Percentiles rank a stretch among this genome's conserved stretches.
phyloP scores from a whole-genome alignment of 2,888 invertebrate species.

The Cheilosia impressa region DNA sequence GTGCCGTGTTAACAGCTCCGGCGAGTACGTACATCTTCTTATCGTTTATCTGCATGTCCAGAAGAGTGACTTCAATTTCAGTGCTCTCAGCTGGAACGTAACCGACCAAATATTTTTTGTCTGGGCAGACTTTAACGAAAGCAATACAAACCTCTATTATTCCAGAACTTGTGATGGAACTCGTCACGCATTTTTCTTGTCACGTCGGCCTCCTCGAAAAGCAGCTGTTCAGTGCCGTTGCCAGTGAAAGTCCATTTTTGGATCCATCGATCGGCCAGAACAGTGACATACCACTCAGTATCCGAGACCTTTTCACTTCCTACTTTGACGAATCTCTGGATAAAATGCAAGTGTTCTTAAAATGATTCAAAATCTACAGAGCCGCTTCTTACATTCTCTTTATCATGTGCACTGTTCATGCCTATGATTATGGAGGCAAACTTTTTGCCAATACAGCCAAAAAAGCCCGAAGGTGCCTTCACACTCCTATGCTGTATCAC shows the following conservation, averaged over 20 bases:
- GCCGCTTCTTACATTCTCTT: conserved; percentile 80
- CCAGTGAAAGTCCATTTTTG: conserved; percentile 91
- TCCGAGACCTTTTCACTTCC: conserved; percentile 84
- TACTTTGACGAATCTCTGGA: conserved; percentile 88
- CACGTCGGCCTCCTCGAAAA: conserved; percentile 89
- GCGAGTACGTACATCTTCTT: conserved; percentile 88
- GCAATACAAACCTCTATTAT: conserved; percentile 82
- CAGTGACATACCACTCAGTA: conserved; percentile 86
- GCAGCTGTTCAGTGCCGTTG: conserved; percentile 87
- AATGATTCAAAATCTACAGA: background rate
- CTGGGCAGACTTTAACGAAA: background rate
- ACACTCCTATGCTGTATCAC: conserved; percentile 88
- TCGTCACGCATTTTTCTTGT: conserved; percentile 89
- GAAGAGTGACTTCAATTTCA: conserved; percentile 88
- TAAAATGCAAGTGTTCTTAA: conserved; percentile 9
- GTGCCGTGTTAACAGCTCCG: conserved; percentile 87
- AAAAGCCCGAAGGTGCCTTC: conserved; percentile 91
- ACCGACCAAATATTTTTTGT: background rate
- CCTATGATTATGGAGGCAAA: conserved; percentile 83
- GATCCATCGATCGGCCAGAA: conserved; percentile 90
- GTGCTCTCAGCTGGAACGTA: conserved; percentile 84
- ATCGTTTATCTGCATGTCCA: conserved; percentile 90
- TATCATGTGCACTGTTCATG: conserved; percentile 81
- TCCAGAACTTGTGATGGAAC: conserved; percentile 88
- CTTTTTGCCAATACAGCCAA: conserved; percentile 93